Base-by-base conservation (phyloP, 2,888 invertebrate genomes). In the Stenurella melanura region DNA sequence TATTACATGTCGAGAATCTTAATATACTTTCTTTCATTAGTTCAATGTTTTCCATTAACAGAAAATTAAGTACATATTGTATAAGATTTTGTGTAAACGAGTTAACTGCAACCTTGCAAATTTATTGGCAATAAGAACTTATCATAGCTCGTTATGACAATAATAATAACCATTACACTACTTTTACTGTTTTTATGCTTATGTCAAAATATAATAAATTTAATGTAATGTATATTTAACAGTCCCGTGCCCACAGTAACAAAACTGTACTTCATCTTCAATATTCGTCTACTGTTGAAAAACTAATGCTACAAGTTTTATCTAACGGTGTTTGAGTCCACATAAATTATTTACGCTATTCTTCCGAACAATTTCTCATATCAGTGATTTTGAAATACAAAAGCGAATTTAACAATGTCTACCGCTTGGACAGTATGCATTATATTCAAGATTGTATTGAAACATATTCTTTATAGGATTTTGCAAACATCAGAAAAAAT, bases 321-420 rank as follows among this genome's bases (percentile, higher is more conserved):
- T 54, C 67, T 67, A 67, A 67, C 67, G 67, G 67, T 67, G 18
- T 10, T 54, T 54, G 67, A 26, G 19, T 19, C 17, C 19, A 19
- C 67, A 67, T 54, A 50, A 67, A 67, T 67, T 67, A 42, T 54
- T 18, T 67, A 18, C 50, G 54, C 67, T 15, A 19, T 67, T 54
- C 21, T 50, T 54, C 54, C 19, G n/a, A 18, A 67, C 42, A 54
- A 67, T 67, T 67, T 67, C 26, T 15, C 67, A 42, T 67, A 67
- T 67, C 50, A 67, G 21, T 26, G 26, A 67, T 67, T 67, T 42
- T 19, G 15, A n/a, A 67, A 54, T 67, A 67, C n/a, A 42, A 11
- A n/a, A 63, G 12, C 58, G 19, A 58, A 19, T 19, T 19, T 58
- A 58, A 54, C 17, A 34, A 34, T 34, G 30, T 34, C 30, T 34